A percentile compares a stretch with the other conserved stretches of the same genome.
Evolutionary conservation across 2,888 invertebrate species (phyloP).

Genomic region (Drosophila neotestacea): DNA sequence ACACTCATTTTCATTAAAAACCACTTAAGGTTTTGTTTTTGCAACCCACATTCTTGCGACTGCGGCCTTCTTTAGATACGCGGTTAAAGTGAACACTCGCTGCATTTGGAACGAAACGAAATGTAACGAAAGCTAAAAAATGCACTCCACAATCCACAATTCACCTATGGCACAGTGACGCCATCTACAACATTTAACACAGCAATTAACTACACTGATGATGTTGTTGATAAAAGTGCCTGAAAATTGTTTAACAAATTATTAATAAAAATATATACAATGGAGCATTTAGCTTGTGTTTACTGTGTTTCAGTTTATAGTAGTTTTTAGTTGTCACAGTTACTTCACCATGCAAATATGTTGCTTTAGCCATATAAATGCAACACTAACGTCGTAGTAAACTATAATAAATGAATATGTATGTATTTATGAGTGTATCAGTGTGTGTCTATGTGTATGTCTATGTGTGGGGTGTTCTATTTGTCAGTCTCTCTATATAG

Average conservation of each 20-base stretch:
- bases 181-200: slow-evolving; percentile 15
- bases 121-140: slow-evolving; percentile 5
- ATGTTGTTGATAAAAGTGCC: slow-evolving; percentile 1
- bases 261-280: neutral
- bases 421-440: neutral
- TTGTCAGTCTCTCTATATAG: neutral
- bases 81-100: slow-evolving; percentile 49
- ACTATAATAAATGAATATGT: slow-evolving; percentile 5
- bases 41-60: slow-evolving; percentile 74
- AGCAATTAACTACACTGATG: slow-evolving; percentile 8
- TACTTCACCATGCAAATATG: slow-evolving; percentile 80
- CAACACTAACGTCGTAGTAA: slow-evolving; percentile 37
- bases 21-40: slow-evolving; percentile 75
- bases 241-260: neutral
- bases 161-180: slow-evolving; percentile 7
- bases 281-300: slow-evolving; percentile 18
- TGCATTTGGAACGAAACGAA: slow-evolving; percentile 14
- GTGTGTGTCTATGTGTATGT: neutral
- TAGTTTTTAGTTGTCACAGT: slow-evolving; percentile 48
- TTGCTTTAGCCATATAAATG: slow-evolving; percentile 72
- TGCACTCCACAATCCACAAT: slow-evolving; percentile 10
- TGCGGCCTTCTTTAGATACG: slow-evolving; percentile 49
- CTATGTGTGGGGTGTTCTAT: neutral
- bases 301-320: slow-evolving; percentile 57
- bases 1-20: slow-evolving; percentile 75